These are phyloP conservation scores for Acanthococcus lagerstroemiae DNA, from an alignment of 2,888 invertebrate species.

Conservation along the genomic window DNA sequence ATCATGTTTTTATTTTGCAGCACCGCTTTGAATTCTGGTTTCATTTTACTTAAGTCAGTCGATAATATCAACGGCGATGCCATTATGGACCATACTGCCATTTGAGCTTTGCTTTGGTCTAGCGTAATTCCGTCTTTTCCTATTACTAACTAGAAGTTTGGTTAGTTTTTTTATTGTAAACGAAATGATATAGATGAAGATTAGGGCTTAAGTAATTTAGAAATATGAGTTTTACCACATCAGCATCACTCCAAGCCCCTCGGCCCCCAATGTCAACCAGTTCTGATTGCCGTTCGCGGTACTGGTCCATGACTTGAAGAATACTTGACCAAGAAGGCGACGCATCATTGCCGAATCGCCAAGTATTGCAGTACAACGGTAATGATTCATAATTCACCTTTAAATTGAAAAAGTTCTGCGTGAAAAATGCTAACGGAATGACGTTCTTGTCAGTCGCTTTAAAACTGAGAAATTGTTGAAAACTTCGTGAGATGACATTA, in stretches of 20 bases:
- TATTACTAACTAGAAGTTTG: slow-evolving; percentile 46
- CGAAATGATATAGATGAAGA: too few relatives aligned
- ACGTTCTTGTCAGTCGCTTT: too few relatives aligned
- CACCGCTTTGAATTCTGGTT: slow-evolving; percentile 50
- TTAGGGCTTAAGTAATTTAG: too few relatives aligned
- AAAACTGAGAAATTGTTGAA: too few relatives aligned
- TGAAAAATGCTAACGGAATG: too few relatives aligned
- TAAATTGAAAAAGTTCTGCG: too few relatives aligned
- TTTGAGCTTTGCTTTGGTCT: slow-evolving; percentile 59
- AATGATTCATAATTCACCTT: slow-evolving; percentile 53
- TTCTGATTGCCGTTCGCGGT: slow-evolving; percentile 52
- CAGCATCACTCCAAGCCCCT: slow-evolving; percentile 65
- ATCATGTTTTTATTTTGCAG: slow-evolving; percentile 54
- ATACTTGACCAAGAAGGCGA: slow-evolving; percentile 55
- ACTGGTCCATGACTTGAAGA: slow-evolving; percentile 51
- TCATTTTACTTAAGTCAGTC: slow-evolving; percentile 53
- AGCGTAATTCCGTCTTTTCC: slow-evolving; percentile 55
- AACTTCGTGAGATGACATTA: too few relatives aligned
- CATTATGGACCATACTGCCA: slow-evolving; percentile 64
- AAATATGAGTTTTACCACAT: too few relatives aligned
- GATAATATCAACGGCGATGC: slow-evolving; percentile 65
- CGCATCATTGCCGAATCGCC: slow-evolving; percentile 60
- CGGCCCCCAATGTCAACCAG: slow-evolving; percentile 54
- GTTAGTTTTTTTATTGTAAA: not conserved
- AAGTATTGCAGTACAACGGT: slow-evolving; percentile 53